Evolutionary conservation across 1,140 invertebrate genomes (phyloP), one percentile per base, ranked within the genome.

Genomic region (Saccostrea echinata): DNA sequence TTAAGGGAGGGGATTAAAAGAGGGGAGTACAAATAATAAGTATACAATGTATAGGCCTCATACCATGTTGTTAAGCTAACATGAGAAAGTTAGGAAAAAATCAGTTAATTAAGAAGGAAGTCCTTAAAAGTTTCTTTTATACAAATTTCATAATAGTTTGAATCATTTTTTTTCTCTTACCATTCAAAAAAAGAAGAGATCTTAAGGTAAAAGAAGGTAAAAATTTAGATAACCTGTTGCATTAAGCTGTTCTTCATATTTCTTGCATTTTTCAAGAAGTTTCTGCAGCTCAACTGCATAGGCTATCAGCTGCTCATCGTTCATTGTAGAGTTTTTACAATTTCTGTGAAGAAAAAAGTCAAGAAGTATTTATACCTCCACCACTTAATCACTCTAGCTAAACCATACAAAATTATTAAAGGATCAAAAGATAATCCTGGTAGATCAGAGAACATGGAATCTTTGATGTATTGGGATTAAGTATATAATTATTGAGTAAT

Each of bases 321-420:
- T 27, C 68, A 76, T 76, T 30, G 27, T 76, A 30, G 1, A 76
- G 11, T 18, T 30, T 30, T 18, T 16, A 11, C 11, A 13, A 76
- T 30, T 76, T 3, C 27, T 30, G 12, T 76, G 0, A 27, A 3
- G 3, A 27, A 27, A 24, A 12, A 30, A 18, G 11, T 33, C 27
- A 33, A 71, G 64, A 4, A 71, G 64, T 8, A 76, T 71, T 71
- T 71, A 71, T 71, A 71, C 64, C 64, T 27, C n/a, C 64, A 57
- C 64, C 8, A 12, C 27, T 16, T 30, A 21, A 61, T 33, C 2
- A 76, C 68, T 76, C 68, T 16, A 76, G 27, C 9, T 27, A 76
- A 76, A 33, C 68, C 68, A 13, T 76, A 61, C 8, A 30, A 16
- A 76, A 76, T 33, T 30, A 76, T 30, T 76, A 30, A 61, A 24